phyloP scores from a whole-genome alignment of 1,140 invertebrate genomes.

The Drosophila rhopaloa region DNA sequence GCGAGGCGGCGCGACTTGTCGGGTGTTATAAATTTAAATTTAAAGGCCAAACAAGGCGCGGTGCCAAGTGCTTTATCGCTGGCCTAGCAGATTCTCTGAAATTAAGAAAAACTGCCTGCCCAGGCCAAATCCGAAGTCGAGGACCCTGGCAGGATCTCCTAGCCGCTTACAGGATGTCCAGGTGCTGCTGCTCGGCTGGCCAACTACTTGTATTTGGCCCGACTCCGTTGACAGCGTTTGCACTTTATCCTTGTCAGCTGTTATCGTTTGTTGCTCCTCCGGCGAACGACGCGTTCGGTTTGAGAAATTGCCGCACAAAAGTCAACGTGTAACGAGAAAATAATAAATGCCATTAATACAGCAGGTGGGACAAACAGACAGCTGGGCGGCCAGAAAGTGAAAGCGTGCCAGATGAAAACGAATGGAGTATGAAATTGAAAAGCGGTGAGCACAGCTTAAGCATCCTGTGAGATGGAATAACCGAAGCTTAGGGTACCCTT shows the following conservation, averaged over 20 bases:
- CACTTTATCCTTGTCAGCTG: constrained; percentile 79
- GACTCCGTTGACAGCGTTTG: constrained; percentile 64
- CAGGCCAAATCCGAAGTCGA: constrained; percentile 18
- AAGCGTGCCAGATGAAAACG: constrained; percentile 61
- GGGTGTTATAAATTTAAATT: constrained; percentile 78
- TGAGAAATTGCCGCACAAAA: constrained; percentile 81
- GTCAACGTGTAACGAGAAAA: constrained; percentile 83
- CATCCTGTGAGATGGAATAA: background rate
- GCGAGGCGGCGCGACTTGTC: constrained; percentile 12
- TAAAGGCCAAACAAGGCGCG: constrained; percentile 71
- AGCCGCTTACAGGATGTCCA: constrained; percentile 17
- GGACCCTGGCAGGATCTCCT: constrained; percentile 9
- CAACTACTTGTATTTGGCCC: constrained; percentile 46
- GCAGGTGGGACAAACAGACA: constrained; percentile 25
- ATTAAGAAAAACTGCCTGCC: constrained; percentile 56
- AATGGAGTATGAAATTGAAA: constrained; percentile 83
- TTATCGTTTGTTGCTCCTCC: constrained; percentile 67
- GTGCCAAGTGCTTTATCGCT: constrained; percentile 59
- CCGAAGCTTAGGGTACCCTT: background rate
- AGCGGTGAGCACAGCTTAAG: constrained; percentile 48
- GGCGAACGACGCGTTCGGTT: constrained; percentile 40
- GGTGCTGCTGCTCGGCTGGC: constrained; percentile 13
- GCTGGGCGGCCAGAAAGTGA: constrained; percentile 21
- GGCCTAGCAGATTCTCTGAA: constrained; percentile 52
- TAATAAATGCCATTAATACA: constrained; percentile 83